Percentiles rank a stretch among this genome's conserved stretches.
phyloP scores from a whole-genome alignment of 1,140 invertebrate genomes.

The Littorina saxatilis region DNA sequence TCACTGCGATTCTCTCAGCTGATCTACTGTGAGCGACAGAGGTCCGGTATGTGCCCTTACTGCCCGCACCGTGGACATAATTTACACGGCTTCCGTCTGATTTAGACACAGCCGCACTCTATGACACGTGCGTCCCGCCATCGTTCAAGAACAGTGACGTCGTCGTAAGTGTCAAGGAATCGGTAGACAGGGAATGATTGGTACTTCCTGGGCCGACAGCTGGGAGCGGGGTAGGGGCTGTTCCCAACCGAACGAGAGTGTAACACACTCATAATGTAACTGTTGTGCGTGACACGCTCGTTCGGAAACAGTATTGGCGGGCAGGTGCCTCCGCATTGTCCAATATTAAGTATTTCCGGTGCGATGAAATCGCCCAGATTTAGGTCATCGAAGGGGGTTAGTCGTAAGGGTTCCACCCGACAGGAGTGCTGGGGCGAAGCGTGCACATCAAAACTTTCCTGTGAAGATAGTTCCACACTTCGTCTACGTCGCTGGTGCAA shows the following conservation, averaged over 20 bases:
- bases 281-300: not conserved
- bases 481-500: not conserved
- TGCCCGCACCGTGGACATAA: no score
- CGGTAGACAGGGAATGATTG: not conserved
- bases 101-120: constrained; percentile 18
- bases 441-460: not conserved
- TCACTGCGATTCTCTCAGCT: no score
- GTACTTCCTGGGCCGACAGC: not conserved
- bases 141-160: not conserved
- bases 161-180: not conserved
- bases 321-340: not conserved
- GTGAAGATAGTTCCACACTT: no score
- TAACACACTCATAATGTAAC: not conserved
- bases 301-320: not conserved
- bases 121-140: not conserved
- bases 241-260: not conserved
- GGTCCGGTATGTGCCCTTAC: no score
- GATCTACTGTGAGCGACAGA: no score
- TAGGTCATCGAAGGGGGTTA: not conserved
- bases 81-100: no score
- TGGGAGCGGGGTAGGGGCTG: not conserved
- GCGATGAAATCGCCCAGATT: not conserved
- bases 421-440: no score
- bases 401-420: no score
- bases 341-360: not conserved